These are phyloP conservation scores for Sprattus sprattus DNA, from an alignment of 2,113 vertebrate species.

Conservation along the genomic window DNA sequence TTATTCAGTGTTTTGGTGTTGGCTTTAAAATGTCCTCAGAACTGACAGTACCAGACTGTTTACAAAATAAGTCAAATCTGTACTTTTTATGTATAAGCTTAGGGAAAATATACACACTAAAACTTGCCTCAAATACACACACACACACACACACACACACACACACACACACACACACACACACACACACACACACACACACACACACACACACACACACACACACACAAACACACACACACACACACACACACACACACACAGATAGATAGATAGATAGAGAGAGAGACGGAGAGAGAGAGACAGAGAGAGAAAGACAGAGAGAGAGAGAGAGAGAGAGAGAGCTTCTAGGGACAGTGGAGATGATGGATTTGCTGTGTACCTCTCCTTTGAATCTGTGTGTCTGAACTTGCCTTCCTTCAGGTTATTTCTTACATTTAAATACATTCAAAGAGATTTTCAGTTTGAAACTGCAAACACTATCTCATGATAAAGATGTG, in stretches of 20 bases:
- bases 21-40: not conserved
- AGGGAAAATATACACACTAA: too few relatives aligned
- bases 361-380: not conserved
- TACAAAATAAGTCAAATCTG: not conserved
- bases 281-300: conserved; percentile 2
- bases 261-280: not conserved
- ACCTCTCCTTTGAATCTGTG: not conserved
- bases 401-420: not conserved
- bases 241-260: not conserved
- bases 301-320: not conserved
- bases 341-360: not conserved
- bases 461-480: not conserved
- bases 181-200: not conserved
- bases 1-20: not conserved
- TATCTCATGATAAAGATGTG: not conserved
- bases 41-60: not conserved
- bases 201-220: not conserved
- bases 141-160: not conserved
- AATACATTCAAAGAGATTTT: not conserved
- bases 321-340: not conserved
- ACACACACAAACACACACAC: not conserved
- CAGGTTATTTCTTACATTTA: not conserved
- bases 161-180: not conserved
- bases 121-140: too few relatives aligned
- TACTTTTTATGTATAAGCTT: not conserved